Evolutionary conservation across 1,140 invertebrate genomes (phyloP), one percentile per base, ranked within the genome.

Genomic region (Teleogryllus occipitalis): DNA sequence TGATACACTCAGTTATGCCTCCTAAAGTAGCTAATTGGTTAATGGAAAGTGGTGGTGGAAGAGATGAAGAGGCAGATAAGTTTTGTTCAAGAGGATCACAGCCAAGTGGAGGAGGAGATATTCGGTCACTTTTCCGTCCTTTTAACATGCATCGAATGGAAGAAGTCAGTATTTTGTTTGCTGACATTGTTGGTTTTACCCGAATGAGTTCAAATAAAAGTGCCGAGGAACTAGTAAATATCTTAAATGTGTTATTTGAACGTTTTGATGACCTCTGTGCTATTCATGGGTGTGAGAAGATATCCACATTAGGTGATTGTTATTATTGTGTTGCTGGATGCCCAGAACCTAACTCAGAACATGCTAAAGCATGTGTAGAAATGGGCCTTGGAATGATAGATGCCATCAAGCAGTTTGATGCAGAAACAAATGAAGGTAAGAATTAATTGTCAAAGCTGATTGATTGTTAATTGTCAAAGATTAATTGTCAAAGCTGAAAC

Each of bases 1-100:
- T 98, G 96, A 98, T 98, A 84, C 95, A 96, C 84, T 98, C 96
- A 7, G 94, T 99, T 47, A 99, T 98, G 96, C 96, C 97, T 12
- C 94, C 94, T 4, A 94, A 94, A 84, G 94, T 98, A 2, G 97
- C 97, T 0, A 89, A 92, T 80, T 96, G 95, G 92, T 87, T 97
- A 15, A 92, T 97, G 89, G 91, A 92, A 81, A 92, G 93, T 81
- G 91, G 91, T 80, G 89, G 91, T 8, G 90, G 89, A 47, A 84
- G 87, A 10, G 87, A 88, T 73, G 83, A 89, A 6, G 81, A 79
- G 8, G 77, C 80, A 83, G 81, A 84, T 80, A 47, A 48, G 12
- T 77, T 8, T 54, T 77, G 39, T 21, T 12, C 76, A 18, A 39
- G n/a, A 12, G 76, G 76, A 15, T 77, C 76, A 18, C 48, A 78